Base-by-base conservation (phyloP, 2,888 invertebrate species). In the Nomada ruficornis region DNA sequence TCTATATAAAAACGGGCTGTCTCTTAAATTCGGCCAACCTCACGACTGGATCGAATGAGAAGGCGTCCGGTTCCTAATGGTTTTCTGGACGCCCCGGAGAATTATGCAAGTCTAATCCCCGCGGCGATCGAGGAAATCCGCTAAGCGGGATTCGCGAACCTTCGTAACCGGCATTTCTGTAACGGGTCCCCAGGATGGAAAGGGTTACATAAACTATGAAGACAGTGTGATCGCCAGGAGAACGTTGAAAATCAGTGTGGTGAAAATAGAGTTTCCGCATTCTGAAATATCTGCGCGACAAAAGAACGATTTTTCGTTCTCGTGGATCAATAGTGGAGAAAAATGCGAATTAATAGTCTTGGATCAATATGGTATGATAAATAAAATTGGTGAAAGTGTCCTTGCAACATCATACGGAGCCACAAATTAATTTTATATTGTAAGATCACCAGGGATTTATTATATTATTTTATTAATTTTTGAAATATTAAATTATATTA, bases 101-200 rank as follows among this genome's bases (percentile, higher is more conserved):
- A 88, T 83, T 86, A 87, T 86, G 84, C 83, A 80, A 78, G 85
- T 84, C 83, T 83, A 86, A 89, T 86, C 83, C 86, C 72, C 62
- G 74, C 36, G 74, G 71, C 54, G 76, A 60, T 68, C 63, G 82
- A 68, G 74, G 78, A 83, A 82, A 88, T 87, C 82, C 86, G 76
- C 77, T 83, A 79, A 81, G 85, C 82, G 74, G 82, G 79, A 86
- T 87, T 85, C 85, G 76, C 64, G 69, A 54, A 80, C 60, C 70
- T 59, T 64, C 65, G 20, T 18, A 44, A 60, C 47, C 59, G 29
- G 23, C 50, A 44, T 77, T 63, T 54, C 42, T 29, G 55, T 26
- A 36, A 47, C n/a, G 20, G 7, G 42, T 47, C 47, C 44, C 26
- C n/a, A n/a, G n/a, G 18, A 20, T 63, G 23, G 18, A 36, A 29